These are phyloP conservation scores for Melanogrammus aeglefinus DNA, from an alignment of 2,797 vertebrate species.

Conservation along the genomic window DNA sequence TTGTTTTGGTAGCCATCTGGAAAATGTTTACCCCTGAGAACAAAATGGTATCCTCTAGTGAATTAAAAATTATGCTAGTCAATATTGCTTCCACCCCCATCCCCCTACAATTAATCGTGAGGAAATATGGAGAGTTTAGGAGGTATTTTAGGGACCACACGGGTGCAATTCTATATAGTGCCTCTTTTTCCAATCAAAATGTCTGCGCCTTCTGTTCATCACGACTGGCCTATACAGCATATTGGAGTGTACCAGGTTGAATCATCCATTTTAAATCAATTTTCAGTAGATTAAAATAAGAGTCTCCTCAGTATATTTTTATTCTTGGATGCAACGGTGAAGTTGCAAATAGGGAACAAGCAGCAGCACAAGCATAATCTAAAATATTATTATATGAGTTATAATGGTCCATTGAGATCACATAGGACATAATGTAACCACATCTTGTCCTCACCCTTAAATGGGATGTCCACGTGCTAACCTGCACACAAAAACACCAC, in stretches of 20 bases:
- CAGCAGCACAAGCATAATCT: slow-evolving; percentile 17
- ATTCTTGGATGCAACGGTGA: neutral
- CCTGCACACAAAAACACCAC: neutral
- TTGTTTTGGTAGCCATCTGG: slow-evolving; percentile 26
- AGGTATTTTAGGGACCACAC: neutral
- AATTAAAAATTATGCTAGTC: slow-evolving; percentile 9
- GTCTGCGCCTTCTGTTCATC: neutral
- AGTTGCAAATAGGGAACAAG: neutral
- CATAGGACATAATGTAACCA: slow-evolving; percentile 50
- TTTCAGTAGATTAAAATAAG: slow-evolving; percentile 21
- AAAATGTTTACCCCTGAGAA: slow-evolving; percentile 24
- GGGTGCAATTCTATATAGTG: neutral
- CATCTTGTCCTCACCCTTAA: neutral
- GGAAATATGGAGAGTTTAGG: slow-evolving; percentile 1
- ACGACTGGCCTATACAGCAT: neutral
- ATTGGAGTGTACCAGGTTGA: neutral
- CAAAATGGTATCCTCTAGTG: slow-evolving; percentile 16
- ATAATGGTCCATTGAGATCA: slow-evolving; percentile 32
- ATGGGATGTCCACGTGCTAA: neutral
- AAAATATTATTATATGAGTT: slow-evolving; percentile 39
- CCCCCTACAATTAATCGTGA: neutral
- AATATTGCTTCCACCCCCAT: slow-evolving; percentile 13
- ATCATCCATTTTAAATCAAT: slow-evolving; percentile 30
- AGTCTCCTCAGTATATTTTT: neutral
- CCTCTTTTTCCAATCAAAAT: neutral